These are phyloP conservation scores for Lycorma delicatula DNA, from an alignment of 1,140 invertebrate species.

Conservation along the genomic window DNA sequence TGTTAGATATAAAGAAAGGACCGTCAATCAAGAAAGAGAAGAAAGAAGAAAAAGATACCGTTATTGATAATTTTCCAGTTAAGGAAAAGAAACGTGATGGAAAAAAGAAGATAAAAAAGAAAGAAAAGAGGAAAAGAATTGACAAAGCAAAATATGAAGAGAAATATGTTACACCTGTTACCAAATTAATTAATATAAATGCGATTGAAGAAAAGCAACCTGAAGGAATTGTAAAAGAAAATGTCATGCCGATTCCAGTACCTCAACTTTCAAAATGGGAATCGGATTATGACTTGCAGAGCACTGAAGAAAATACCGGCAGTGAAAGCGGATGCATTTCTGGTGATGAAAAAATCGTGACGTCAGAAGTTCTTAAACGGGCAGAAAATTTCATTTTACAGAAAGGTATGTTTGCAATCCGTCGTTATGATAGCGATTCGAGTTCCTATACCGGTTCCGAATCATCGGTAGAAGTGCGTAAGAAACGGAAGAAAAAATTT, in stretches of 20 bases:
- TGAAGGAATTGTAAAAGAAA: constrained; percentile 24
- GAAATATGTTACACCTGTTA: neutral
- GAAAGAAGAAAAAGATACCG: constrained; percentile 33
- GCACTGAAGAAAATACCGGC: constrained; percentile 14
- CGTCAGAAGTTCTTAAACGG: constrained; percentile 72
- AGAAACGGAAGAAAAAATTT: constrained; percentile 20
- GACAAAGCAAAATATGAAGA: constrained; percentile 15
- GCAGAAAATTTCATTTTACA: constrained; percentile 84
- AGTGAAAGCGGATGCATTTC: constrained; percentile 1
- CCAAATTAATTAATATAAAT: neutral
- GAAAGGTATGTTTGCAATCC: constrained; percentile 72
- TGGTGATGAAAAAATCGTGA: constrained; percentile 46
- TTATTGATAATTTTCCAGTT: constrained; percentile 27
- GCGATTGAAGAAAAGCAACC: constrained; percentile 26
- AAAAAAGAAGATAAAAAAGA: constrained; percentile 41
- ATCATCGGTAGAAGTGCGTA: constrained; percentile 13
- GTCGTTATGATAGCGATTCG: constrained; percentile 33
- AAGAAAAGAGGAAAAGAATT: constrained; percentile 31
- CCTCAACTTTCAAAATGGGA: constrained; percentile 86
- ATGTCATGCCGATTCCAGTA: constrained; percentile 44
- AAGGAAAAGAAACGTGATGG: constrained; percentile 37
- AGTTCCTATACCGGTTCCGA: constrained; percentile 22
- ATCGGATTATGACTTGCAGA: constrained; percentile 54
- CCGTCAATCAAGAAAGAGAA: constrained; percentile 37
- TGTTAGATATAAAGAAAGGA: constrained; percentile 10